Evolutionary conservation across 92 coral and sea anemone genomes (phyloP), one percentile per base, ranked within the genome.

Genomic region (Heliopora coerulea): DNA sequence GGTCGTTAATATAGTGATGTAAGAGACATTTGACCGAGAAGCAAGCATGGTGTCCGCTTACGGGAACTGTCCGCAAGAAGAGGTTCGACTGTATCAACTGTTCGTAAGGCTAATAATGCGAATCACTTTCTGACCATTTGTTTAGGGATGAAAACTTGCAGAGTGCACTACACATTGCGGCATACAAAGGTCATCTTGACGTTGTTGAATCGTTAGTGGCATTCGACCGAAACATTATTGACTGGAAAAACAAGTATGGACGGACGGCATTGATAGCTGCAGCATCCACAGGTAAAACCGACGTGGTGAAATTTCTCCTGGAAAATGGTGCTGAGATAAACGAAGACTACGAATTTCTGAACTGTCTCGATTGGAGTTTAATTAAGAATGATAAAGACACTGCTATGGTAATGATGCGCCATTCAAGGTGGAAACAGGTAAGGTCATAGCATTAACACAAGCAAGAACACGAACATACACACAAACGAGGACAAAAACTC

Each of bases 231-330:
- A 21, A 40, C 9, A 64, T 64, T 32, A 40, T 64, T 9, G 49
- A 64, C 50, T 64, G 52, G 70, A 14, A 29, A 64, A 64, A 64
- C 21, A 64, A 64, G 42, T 64, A 64, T 64, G 52, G 70, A 19
- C 70, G 70, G 3, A 64, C 70, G 24, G 70, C 70, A n/a, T 64
- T 64, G 27, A 46, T 64, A 7, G 19, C 52, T 3, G 70, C 70
- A 18, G 70, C 70, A 8, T 37, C 50, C 12, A 20, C 70, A 1
- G 39, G 50, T 18, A 64, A 64, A 30, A 64, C 50, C 24, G 50
- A 64, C 21, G 70, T 64, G 49, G 70, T 64, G 70, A 64, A 64
- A 40, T 64, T 26, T 64, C 40, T 64, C 33, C 28, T 64, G 50
- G 50, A 64, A 13, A 64, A 40, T 19, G 19, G 24, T 20, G 70